Evolutionary conservation across 2,113 vertebrate genomes (phyloP), one percentile per base, ranked within the genome.

Genomic region (Calidris pygmaea): DNA sequence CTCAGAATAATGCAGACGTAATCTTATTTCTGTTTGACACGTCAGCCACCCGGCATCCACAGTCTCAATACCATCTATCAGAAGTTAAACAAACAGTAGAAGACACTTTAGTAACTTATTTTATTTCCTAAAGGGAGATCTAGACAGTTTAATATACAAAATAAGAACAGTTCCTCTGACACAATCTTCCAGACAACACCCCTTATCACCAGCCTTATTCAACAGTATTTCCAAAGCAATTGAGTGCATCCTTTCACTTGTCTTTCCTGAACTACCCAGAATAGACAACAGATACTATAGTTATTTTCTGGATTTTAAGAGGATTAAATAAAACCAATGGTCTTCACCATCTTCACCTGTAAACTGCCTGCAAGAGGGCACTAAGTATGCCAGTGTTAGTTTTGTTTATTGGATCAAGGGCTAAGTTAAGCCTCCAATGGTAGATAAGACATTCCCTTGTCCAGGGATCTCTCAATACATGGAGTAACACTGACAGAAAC

Each of bases 21-120:
- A 97, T 82, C 99, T 99, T 91, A 99, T 98, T 98, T 99, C 99
- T 81, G 99, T 99, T 96, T 99, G 99, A 97, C 99, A 99, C 0
- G 99, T 99, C 92, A 99, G 98, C 99, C 99, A 99, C 62, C 99
- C 99, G 56, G 98, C 98, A 98, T 99, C 99, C 77, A 99, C 93
- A 96, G 98, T 99, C 84, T 98, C 97, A 87, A 98, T 79, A 73
- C 98, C 98, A 97, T 99, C 99, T 99, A 94, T 20, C 90, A 97
- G 93, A 94, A 89, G 65, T 80, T 90, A 82, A 34, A 93, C 26
- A 68, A 87, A 68, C 71, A 91, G 74, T 63, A 92, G 80, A 88
- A 82, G 62, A 82, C 45, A 89, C 39, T 58, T 90, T 18, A 94
- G 4, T 56, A 72, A 72, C 14, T 70, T 30, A 15, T 27, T 90